Base-by-base conservation (phyloP, 2,888 invertebrate genomes). In the Helobdella robusta region DNA sequence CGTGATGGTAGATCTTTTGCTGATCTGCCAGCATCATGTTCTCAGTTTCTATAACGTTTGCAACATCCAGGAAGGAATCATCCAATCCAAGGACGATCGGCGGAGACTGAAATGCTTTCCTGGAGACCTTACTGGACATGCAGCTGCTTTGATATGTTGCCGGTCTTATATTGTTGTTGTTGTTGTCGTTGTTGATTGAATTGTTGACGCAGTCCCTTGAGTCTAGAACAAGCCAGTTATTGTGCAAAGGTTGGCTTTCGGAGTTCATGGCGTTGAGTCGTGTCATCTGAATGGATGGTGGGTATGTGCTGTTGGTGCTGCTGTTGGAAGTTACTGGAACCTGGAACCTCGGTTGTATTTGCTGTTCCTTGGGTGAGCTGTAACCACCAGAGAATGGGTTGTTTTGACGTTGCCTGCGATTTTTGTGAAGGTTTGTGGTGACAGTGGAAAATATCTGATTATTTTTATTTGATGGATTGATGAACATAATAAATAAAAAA, bases 351-450 rank as follows among this genome's bases (percentile, higher is more conserved):
- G n/a, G n/a, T n/a, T n/a, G n/a, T n/a, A n/a, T n/a, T 28, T 59
- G 36, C 23, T 62, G 62, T 8, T 62, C 62, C 23, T 62, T 62
- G 6, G 62, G 62, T 5, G 23, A 20, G 34, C 28, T 62, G 62
- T 62, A 62, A n/a, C n/a, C n/a, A 8, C 50, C 62, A 8, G n/a
- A 20, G 20, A 62, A 44, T 18, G 34, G 20, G 18, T 44, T 44
- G 15, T 20, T 44, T 11, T 62, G 62, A 8, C 62, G 36, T 25
- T 62, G 62, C 34, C 62, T 62, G 50, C 34, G 28, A 4, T 8
- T 11, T 50, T 50, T 50, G 8, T n/a, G n/a, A n/a, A n/a, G n/a
- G n/a, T n/a, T n/a, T n/a, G n/a, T n/a, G n/a, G n/a, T n/a, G n/a
- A n/a, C n/a, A n/a, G n/a, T n/a, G n/a, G n/a, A n/a, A n/a, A n/a